Evolutionary conservation across 2,888 invertebrate genomes (phyloP).

Genomic region (Watsonalla binaria): DNA sequence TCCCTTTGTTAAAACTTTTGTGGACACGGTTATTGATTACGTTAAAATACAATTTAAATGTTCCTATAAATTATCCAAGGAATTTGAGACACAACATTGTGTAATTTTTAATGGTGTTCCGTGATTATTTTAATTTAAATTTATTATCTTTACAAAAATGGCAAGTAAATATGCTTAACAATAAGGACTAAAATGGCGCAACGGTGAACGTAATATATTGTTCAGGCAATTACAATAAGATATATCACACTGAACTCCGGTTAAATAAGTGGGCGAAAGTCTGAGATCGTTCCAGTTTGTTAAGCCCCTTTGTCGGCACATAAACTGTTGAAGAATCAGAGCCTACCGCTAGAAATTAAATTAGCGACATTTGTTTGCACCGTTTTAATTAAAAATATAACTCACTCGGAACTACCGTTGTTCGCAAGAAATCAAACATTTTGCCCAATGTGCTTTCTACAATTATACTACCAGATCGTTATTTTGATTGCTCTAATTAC

Average conservation of each 20-base stretch:
- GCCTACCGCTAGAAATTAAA: slow-evolving; percentile 12
- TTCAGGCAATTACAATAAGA: not conserved
- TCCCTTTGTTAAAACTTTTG: not conserved
- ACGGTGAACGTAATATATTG: too few relatives aligned
- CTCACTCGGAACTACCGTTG: slow-evolving; percentile 16
- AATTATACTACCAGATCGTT: not conserved
- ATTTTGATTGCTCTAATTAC: not conserved
- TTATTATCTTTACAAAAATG: too few relatives aligned
- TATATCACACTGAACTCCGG: slow-evolving; percentile 11
- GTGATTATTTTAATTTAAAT: too few relatives aligned
- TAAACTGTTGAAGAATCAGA: slow-evolving; percentile 27
- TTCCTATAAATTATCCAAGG: not conserved
- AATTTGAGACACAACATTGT: not conserved
- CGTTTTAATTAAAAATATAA: slow-evolving; percentile 39
- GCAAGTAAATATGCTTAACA: too few relatives aligned
- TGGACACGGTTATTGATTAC: not conserved
- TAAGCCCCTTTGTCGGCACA: slow-evolving; percentile 30
- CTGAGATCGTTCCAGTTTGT: slow-evolving; percentile 34
- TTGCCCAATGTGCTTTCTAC: not conserved
- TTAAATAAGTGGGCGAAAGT: slow-evolving; percentile 28
- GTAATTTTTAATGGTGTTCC: too few relatives aligned
- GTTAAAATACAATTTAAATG: not conserved
- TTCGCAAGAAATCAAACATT: not conserved
- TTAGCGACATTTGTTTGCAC: slow-evolving; percentile 22
- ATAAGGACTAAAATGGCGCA: too few relatives aligned